Evolutionary conservation across 2,797 vertebrate genomes (phyloP), one percentile per base, ranked within the genome.

Genomic region (Linurgus olivaceus): DNA sequence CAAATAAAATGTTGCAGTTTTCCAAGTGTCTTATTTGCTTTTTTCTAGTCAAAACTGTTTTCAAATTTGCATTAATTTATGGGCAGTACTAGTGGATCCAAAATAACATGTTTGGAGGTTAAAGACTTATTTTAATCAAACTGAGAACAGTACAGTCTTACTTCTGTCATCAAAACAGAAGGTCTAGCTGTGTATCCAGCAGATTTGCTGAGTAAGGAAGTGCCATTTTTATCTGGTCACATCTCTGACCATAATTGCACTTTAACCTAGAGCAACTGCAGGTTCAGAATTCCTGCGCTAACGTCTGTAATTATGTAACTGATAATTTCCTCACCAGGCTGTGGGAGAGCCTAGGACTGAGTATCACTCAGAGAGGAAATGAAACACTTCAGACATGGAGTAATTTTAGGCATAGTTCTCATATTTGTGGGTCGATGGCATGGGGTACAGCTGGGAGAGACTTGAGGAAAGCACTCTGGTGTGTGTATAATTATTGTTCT

Each of bases 311-410:
- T 95, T 72, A 62, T 51, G 87, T 86, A 96, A 94, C 94, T 67
- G 74, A 72, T 95, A 82, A 61, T 96, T 96, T 97, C 95, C 84
- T 96, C 75, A 79, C 93, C 74, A 73, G 75, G 57, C 51, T 33
- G 26, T 91, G 94, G 87, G 72, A 90, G 84, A 90, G 83, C 55
- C 79, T 65, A 68, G 79, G 66, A 72, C 83, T 90, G 93, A 88
- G 17, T 95, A 88, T 97, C 96, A 96, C 94, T 78, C 96, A 63
- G 67, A 81, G 92, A 97, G 92, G 94, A 97, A 96, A 95, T 81
- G 57, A 96, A 96, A 95, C 92, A 44, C 92, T 95, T 94, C 70
- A 95, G 89, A 68, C 75, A 68, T 28, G 2, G 35, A n/a, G 47
- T 94, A 73, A 94, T 95, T 96, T 93, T 66, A 75, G 88, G 83